Evolutionary conservation across 30 jellyfish, hydroid and myxozoan species (phyloP).

Genomic region (Chironex yamaguchii): DNA sequence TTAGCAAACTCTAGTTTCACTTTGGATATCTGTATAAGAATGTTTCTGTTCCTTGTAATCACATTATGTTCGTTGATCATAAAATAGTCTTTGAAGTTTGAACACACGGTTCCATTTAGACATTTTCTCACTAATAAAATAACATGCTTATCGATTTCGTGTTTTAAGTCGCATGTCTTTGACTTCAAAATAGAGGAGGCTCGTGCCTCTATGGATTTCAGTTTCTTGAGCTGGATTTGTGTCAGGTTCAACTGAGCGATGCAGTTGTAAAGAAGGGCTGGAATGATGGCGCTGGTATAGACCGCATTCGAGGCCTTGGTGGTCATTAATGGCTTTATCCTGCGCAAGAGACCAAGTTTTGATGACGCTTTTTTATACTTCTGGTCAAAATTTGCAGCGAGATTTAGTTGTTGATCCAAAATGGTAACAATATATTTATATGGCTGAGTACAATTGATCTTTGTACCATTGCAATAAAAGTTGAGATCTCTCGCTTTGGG

Average conservation of each 20-base stretch:
- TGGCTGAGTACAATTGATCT: slow-evolving; percentile 23
- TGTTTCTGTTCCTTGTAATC: slow-evolving; percentile 57
- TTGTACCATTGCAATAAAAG: slow-evolving; percentile 39
- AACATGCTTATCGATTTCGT: slow-evolving; percentile 63
- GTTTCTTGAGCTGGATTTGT: slow-evolving; percentile 39
- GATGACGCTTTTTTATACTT: slow-evolving; percentile 64
- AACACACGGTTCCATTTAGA: slow-evolving; percentile 36
- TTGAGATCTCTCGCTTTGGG: slow-evolving; percentile 32
- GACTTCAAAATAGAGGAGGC: slow-evolving; percentile 31
- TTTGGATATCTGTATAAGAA: slow-evolving; percentile 46
- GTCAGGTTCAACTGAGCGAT: slow-evolving; percentile 67
- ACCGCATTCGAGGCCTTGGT: slow-evolving; percentile 55
- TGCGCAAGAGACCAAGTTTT: slow-evolving; percentile 65
- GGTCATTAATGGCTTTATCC: slow-evolving; percentile 47
- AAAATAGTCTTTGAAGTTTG: slow-evolving; percentile 58
- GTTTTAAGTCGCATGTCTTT: slow-evolving; percentile 41
- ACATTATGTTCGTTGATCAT: slow-evolving; percentile 26
- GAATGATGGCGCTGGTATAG: slow-evolving; percentile 52
- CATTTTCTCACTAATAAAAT: slow-evolving; percentile 40
- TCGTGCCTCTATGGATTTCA: slow-evolving; percentile 51
- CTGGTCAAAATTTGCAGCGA: slow-evolving; percentile 53
- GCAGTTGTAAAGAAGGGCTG: slow-evolving; percentile 73
- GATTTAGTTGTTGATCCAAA: slow-evolving; percentile 34
- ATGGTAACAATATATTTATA: slow-evolving; percentile 26
- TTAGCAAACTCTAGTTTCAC: slow-evolving; percentile 58